Conservation (phyloP, 2,888 invertebrate genomes). For the Ptilodon capucinus region DNA sequence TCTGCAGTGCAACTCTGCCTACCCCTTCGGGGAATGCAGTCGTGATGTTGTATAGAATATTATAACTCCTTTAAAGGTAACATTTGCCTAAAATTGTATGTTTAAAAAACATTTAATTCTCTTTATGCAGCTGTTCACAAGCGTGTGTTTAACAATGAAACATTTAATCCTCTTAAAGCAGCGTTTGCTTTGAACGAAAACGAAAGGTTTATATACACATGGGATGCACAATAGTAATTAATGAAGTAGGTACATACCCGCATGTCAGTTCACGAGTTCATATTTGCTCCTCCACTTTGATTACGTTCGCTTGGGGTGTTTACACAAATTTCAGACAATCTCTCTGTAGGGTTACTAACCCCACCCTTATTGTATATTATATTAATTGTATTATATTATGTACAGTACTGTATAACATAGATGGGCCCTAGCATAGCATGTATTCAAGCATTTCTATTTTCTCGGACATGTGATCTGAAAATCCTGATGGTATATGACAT, state of each 20-base stretch:
- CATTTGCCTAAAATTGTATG: background rate
- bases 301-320: constrained; percentile 33
- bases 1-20: too few relatives aligned
- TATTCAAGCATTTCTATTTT: too few relatives aligned
- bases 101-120: background rate
- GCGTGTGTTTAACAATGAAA: constrained; percentile 1
- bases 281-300: constrained; percentile 66
- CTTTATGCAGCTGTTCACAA: background rate
- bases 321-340: constrained; percentile 22
- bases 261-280: constrained; percentile 58
- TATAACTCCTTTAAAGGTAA: background rate
- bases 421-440: too few relatives aligned
- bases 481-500: too few relatives aligned
- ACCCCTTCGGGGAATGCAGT: too few relatives aligned
- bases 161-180: background rate
- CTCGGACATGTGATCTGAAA: too few relatives aligned
- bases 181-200: constrained; percentile 12
- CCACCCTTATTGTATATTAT: constrained; percentile 13
- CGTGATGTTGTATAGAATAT: too few relatives aligned
- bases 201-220: constrained; percentile 15
- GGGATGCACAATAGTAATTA: constrained; percentile 42
- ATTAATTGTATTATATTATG: too few relatives aligned
- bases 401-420: too few relatives aligned
- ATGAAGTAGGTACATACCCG: constrained; percentile 57
- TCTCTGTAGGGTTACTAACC: constrained; percentile 29